Evolutionary conservation across 2,888 invertebrate species (phyloP), one percentile per base, ranked within the genome.

Genomic region (Antheraea assamensis): DNA sequence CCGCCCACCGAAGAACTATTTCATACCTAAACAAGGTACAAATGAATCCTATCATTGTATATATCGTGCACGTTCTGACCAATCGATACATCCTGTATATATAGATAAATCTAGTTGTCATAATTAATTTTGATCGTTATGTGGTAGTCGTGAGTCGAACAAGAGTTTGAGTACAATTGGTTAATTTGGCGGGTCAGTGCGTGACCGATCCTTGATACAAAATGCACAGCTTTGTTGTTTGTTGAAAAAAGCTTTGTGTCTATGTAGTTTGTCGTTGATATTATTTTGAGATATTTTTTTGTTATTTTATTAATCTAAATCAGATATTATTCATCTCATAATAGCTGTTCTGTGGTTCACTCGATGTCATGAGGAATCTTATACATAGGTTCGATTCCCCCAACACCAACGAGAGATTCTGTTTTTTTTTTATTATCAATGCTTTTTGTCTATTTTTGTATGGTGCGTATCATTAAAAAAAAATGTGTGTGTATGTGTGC

Each of bases 1-100:
- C 55, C 88, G 94, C 52, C 94, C 94, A 73, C 94, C 94, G 64
- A 94, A 94, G 92, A 94, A 94, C 87, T 94, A 92, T 84, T 87
- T 90, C 80, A 81, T 92, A 82, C 89, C 90, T 0, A 76, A 88
- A 71, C 83, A 87, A 76, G 92, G 92, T 91, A 79, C 24, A 71
- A 2, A n/a, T 55, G 15, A 21, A 30, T 21, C 30, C n/a, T 35
- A 71, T 24, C 42, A 21, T 21, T n/a, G 58, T 35, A 15, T 58
- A 27, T n/a, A 58, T 47, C 21, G n/a, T 31, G 30, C 58, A 49
- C 58, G 71, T 58, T 30, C 61, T 27, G 61, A 64, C 30, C 30
- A 30, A 64, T 64, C 24, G 30, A 64, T 5, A 17, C 27, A 24
- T 27, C 8, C 5, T 4, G 13, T 42, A 13, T 42, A 42, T 58